phyloP scores from a whole-genome alignment of 2,888 invertebrate genomes.

The Ectobius pallidus region DNA sequence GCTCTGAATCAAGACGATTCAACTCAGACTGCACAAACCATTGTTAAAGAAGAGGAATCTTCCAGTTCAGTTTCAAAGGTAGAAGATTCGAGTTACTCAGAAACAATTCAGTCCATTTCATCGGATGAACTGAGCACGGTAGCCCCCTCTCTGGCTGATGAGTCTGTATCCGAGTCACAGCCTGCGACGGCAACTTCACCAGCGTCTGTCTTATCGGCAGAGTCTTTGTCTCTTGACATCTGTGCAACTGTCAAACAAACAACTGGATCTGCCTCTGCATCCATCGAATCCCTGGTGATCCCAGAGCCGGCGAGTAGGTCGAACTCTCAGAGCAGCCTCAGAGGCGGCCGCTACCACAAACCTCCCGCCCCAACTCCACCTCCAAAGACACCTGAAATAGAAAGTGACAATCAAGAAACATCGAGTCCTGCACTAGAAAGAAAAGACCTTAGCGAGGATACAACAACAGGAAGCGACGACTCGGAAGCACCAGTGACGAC shows the following conservation, averaged over 20 bases:
- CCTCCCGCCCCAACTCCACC: conserved; percentile 59
- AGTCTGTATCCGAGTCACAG: neutral
- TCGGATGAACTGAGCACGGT: no score
- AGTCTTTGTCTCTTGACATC: neutral
- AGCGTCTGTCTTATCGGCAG: neutral
- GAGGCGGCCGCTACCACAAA: conserved; percentile 61
- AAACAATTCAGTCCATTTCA: no score
- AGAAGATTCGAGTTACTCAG: neutral
- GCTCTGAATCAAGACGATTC: neutral
- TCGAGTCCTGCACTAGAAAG: neutral
- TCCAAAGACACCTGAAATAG: conserved; percentile 44
- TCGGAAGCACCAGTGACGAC: conserved; percentile 2
- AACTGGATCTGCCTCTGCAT: no score
- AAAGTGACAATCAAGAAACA: conserved; percentile 30
- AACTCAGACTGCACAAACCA: neutral
- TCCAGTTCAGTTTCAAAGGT: neutral
- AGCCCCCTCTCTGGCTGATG: neutral
- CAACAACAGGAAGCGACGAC: neutral
- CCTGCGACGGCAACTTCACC: neutral
- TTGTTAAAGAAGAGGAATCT: neutral
- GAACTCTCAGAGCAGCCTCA: conserved; percentile 34
- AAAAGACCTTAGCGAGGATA: neutral
- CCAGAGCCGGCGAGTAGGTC: conserved; percentile 7
- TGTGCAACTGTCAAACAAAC: neutral
- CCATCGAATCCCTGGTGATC: conserved; percentile 1